Percentiles rank a stretch among this genome's conserved stretches.
Evolutionary conservation across 1,140 invertebrate species (phyloP).

Genomic region (Drosophila aff.): DNA sequence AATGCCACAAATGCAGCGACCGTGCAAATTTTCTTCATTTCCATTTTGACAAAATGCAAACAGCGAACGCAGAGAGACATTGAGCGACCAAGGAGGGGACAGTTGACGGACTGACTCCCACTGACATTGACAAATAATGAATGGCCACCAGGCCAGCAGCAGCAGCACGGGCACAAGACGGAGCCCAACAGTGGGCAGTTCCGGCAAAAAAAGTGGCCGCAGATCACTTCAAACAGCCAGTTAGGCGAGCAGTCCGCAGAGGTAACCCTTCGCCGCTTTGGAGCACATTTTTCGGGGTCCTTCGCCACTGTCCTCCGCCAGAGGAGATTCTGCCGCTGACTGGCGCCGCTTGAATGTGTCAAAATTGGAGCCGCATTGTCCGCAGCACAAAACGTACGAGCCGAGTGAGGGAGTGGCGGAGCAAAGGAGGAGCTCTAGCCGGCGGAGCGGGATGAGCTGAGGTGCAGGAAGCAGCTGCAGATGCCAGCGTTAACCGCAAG

Average conservation of each 20-base stretch:
- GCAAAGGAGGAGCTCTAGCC: slow-evolving; percentile 15
- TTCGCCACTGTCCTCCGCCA: slow-evolving; percentile 38
- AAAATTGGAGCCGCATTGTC: slow-evolving; percentile 83
- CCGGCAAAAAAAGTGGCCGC: background rate
- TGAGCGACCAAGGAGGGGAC: slow-evolving; percentile 22
- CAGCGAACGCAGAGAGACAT: slow-evolving; percentile 33
- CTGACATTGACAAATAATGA: slow-evolving; percentile 83
- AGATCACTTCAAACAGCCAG: slow-evolving; percentile 14
- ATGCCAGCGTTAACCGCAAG: slow-evolving; percentile 75
- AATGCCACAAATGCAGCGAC: slow-evolving; percentile 82
- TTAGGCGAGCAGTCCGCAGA: slow-evolving; percentile 3
- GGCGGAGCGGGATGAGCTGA: slow-evolving; percentile 27
- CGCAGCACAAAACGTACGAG: slow-evolving; percentile 79
- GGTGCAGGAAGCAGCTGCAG: slow-evolving; percentile 61
- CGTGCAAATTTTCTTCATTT: slow-evolving; percentile 83
- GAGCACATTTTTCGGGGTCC: slow-evolving; percentile 7
- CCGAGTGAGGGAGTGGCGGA: slow-evolving; percentile 21
- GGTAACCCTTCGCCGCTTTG: slow-evolving; percentile 9
- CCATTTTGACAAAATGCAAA: slow-evolving; percentile 83
- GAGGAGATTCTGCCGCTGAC: slow-evolving; percentile 44
- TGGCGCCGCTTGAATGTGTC: slow-evolving; percentile 81
- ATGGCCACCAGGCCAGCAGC: slow-evolving; percentile 53
- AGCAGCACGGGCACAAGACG: slow-evolving; percentile 1
- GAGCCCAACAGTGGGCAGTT: slow-evolving; percentile 18
- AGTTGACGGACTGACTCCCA: slow-evolving; percentile 79